Evolutionary conservation across 2,113 vertebrate genomes (phyloP), one percentile per base, ranked within the genome.

Genomic region (Paratilapia polleni): DNA sequence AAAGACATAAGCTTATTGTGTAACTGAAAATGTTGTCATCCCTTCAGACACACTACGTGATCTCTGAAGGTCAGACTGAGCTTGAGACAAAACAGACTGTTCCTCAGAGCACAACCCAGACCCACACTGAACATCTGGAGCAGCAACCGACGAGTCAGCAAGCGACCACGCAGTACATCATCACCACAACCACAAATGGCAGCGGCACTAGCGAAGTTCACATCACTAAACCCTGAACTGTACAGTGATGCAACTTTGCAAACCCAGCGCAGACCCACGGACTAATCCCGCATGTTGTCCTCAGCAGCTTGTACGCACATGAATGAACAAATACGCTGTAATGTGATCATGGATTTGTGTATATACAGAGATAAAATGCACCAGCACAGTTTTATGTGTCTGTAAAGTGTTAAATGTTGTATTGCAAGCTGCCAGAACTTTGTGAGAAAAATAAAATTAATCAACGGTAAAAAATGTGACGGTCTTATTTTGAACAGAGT

Each of bases 41-140:
- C 36, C 22, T 26, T 31, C 20, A 99, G 98, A 97, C 97, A 7
- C 98, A 99, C 92, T 99, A 98, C 4, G 97, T 99, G n/a, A 97
- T 99, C 87, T 98, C 98, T 0, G 98, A 99, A 91, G 96, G 97
- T 58, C 98, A 99, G 83, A 80, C 96, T 1, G 98, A 99, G 36
- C 82, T 99, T 93, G 98, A 99, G 36, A 88, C 96, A 54, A 99
- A 99, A 88, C 97, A 96, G 61, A 73, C 88, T 0, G 88, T 92
- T 64, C 91, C 96, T 57, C 96, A 97, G 89, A 91, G 92, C 2
- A 13, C 93, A 11, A 58, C 80, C 28, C 82, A 96, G 15, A 61
- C 94, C 24, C 97, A 96, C 77, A 34, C 90, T 0, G 97, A 98
- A 43, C 82, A 96, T 14, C 86, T 98, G 93, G 97, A 98, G 58